These are phyloP conservation scores for Lagopus muta DNA, from an alignment of 2,113 vertebrate species.

Conservation along the genomic window DNA sequence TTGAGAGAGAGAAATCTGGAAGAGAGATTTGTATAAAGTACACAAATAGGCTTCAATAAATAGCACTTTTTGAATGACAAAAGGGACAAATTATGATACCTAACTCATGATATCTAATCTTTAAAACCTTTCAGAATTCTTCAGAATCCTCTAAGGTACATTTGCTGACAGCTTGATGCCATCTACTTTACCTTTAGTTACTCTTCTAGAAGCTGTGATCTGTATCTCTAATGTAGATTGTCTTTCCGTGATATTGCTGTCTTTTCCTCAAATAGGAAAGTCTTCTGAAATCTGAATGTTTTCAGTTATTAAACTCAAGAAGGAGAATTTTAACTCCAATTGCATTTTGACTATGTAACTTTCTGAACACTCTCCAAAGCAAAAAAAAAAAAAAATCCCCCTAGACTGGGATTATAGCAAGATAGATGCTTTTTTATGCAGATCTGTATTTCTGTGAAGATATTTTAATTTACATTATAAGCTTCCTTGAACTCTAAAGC, in stretches of 20 bases:
- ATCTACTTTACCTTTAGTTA: background rate
- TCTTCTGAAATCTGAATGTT: conserved; percentile 21
- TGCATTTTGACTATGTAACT: conserved; percentile 7
- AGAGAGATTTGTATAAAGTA: background rate
- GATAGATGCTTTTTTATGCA: conserved; percentile 44
- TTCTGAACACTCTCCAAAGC: background rate
- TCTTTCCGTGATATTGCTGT: background rate
- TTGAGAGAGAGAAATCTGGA: background rate
- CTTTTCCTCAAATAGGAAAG: conserved; percentile 7
- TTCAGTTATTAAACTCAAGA: background rate
- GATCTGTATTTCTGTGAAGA: conserved; percentile 12
- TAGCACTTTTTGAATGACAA: conserved; percentile 18
- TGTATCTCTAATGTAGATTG: background rate
- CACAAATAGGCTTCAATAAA: conserved; percentile 25
- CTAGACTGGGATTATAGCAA: conserved; percentile 36
- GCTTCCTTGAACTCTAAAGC: conserved; percentile 44
- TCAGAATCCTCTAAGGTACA: conserved; percentile 1
- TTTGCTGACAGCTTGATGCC: conserved; percentile 36
- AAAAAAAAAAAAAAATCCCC: background rate
- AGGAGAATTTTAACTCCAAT: background rate
- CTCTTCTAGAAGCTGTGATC: conserved; percentile 6
- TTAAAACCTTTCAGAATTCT: conserved; percentile 42
- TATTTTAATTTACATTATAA: background rate
- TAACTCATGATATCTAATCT: conserved; percentile 20
- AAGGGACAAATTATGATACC: background rate